Percentiles rank a stretch among this genome's conserved stretches.
Conservation (phyloP, 2,113 vertebrate species). For the Anolis carolinensis region DNA sequence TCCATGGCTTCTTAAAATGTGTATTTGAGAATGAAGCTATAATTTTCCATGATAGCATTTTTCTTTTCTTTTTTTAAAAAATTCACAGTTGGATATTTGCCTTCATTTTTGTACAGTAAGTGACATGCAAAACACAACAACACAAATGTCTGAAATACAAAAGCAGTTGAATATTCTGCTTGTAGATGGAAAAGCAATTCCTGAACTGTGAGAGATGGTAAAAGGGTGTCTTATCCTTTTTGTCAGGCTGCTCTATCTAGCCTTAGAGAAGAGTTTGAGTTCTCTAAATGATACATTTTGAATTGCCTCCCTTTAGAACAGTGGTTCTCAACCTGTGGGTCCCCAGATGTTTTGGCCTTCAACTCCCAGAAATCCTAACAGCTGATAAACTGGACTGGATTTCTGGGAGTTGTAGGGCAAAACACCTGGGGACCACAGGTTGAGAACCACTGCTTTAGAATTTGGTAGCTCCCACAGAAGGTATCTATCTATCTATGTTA, state of each 20-base stretch:
- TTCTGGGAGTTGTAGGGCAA: too few relatives aligned
- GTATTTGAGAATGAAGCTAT: constrained; percentile 41
- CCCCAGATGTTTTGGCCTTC: too few relatives aligned
- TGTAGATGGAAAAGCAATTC: constrained; percentile 10
- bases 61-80: not conserved
- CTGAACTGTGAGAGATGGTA: not conserved
- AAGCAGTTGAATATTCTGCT: not conserved
- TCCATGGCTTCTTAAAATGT: constrained; percentile 67
- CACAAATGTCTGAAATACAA: constrained; percentile 30
- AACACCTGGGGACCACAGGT: too few relatives aligned
- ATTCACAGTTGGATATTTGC: constrained; percentile 34
- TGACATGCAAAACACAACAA: constrained; percentile 39
- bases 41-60: constrained; percentile 26
- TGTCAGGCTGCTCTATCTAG: not conserved
- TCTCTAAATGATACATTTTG: not conserved
- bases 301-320: not conserved
- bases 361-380: too few relatives aligned
- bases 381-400: too few relatives aligned
- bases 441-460: too few relatives aligned
- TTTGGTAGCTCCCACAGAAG: not conserved
- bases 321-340: too few relatives aligned
- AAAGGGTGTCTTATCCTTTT: not conserved
- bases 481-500: not conserved
- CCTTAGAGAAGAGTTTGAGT: not conserved
- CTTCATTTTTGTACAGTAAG: constrained; percentile 57